A percentile compares a stretch with the other conserved stretches of the same genome.
Evolutionary conservation across 2,113 vertebrate species (phyloP).

Genomic region (Chlorodrepanis virens): DNA sequence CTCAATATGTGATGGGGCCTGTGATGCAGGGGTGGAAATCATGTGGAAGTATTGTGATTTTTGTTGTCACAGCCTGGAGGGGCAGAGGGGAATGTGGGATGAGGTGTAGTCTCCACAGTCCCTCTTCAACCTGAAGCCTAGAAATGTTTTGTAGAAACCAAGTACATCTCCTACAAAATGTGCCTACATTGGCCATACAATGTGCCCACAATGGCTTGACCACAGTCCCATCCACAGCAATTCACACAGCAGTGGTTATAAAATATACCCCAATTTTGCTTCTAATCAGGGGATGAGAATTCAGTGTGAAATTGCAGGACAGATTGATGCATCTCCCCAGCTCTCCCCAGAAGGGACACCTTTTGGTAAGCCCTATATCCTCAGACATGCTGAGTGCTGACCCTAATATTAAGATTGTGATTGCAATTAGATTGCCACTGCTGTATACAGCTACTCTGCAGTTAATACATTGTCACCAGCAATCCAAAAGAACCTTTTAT

Average conservation of each 20-base stretch:
- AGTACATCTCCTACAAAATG: not conserved
- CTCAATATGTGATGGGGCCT: not conserved
- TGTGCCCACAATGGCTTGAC: not conserved
- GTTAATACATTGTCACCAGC: not conserved
- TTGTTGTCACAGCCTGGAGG: too few species aligned
- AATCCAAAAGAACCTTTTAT: not conserved
- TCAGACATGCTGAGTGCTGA: not conserved
- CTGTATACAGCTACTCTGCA: not conserved
- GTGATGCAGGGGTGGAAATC: not conserved
- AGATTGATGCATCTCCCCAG: not conserved
- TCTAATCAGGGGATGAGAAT: not conserved
- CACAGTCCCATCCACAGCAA: not conserved
- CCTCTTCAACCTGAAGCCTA: not conserved
- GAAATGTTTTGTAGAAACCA: not conserved
- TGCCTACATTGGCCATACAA: not conserved
- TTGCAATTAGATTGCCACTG: not conserved
- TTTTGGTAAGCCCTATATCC: not conserved
- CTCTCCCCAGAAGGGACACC: fast-evolving
- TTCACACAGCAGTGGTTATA: not conserved
- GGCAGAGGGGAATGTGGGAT: too few species aligned
- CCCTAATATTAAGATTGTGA: not conserved
- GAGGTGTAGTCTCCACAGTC: not conserved
- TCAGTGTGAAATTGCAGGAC: not conserved
- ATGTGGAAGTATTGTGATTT: not conserved
- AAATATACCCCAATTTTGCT: not conserved